These are phyloP conservation scores for Scaptomyza polygonia DNA, from an alignment of 2,888 invertebrate species.

Conservation along the genomic window DNA sequence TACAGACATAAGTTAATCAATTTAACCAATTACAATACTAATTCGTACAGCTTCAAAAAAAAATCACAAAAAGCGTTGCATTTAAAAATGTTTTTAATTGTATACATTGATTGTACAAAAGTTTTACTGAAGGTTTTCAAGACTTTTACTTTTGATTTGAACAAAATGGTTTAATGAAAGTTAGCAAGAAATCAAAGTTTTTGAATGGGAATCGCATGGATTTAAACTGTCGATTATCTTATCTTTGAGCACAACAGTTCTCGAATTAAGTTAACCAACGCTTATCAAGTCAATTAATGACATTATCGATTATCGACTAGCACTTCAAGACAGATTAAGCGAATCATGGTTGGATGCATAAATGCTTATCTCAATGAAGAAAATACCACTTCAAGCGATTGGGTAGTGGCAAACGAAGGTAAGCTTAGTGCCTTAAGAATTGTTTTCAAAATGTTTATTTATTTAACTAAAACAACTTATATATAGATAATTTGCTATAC, in stretches of 20 bases:
- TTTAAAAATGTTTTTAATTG: not conserved
- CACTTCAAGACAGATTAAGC: not conserved
- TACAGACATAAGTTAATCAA: too few relatives aligned
- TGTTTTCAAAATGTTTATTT: constrained; percentile 31
- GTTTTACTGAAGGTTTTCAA: not conserved
- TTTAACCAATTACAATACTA: too few relatives aligned
- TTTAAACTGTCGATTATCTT: constrained; percentile 17
- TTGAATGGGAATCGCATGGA: not conserved
- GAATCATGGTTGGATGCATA: constrained; percentile 1
- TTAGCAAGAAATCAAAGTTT: not conserved
- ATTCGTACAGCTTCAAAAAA: too few relatives aligned
- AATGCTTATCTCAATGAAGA: constrained; percentile 2
- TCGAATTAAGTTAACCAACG: not conserved
- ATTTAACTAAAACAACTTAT: constrained; percentile 57
- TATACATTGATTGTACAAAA: not conserved
- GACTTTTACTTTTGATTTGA: not conserved
- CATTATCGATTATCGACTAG: constrained; percentile 15
- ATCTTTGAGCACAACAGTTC: constrained; percentile 15
- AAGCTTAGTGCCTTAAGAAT: not conserved
- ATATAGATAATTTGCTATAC: constrained; percentile 31
- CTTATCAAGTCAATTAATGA: constrained; percentile 21
- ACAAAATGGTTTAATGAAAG: too few relatives aligned
- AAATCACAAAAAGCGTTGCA: too few relatives aligned
- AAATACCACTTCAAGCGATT: not conserved
- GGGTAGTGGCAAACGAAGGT: not conserved